These are phyloP conservation scores for Sebastes hopkinsi DNA, from an alignment of 2,797 vertebrate genomes.

Conservation along the genomic window DNA sequence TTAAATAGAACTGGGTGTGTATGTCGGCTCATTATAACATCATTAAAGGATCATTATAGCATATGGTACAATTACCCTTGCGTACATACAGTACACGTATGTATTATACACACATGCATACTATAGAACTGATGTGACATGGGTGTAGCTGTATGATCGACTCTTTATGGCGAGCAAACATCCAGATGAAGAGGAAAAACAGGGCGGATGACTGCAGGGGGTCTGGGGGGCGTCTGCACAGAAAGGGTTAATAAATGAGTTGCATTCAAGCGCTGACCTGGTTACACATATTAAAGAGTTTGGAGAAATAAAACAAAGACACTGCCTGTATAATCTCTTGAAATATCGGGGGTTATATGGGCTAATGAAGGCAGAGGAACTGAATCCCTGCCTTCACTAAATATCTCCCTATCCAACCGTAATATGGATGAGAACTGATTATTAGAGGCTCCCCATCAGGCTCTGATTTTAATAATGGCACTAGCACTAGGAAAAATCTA, in stretches of 20 bases:
- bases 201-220: not conserved
- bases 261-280: slow-evolving; percentile 46
- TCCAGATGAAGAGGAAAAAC: not conserved
- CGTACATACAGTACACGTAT: not conserved
- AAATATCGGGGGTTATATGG: not conserved
- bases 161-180: not conserved
- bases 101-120: not conserved
- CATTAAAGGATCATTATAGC: not conserved
- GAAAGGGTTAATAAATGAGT: slow-evolving; percentile 14
- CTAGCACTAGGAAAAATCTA: not conserved
- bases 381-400: not conserved
- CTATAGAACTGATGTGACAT: not conserved
- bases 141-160: slow-evolving; percentile 43
- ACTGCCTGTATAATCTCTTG: not conserved
- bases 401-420: not conserved
- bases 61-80: not conserved
- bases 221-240: not conserved
- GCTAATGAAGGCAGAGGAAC: not conserved
- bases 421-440: not conserved
- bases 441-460: not conserved
- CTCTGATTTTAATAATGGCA: not conserved
- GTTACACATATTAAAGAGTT: slow-evolving; percentile 27
- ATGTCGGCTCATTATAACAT: not conserved
- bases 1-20: not conserved
- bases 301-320: slow-evolving; percentile 21